Evolutionary conservation across 2,797 vertebrate species (phyloP).

Genomic region (Sebastes ruberrimus): DNA sequence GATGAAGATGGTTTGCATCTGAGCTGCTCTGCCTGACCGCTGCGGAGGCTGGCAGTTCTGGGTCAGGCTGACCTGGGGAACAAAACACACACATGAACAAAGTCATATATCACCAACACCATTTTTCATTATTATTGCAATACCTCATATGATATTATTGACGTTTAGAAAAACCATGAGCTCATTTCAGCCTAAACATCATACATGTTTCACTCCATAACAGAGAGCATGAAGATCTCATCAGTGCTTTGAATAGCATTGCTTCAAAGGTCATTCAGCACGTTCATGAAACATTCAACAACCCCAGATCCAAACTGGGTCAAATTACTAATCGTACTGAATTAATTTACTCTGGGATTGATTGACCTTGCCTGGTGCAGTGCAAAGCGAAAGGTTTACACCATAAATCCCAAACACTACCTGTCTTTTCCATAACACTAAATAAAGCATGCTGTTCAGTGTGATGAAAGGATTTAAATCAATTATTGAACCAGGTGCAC

Average conservation of each 20-base stretch:
- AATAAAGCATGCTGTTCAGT: slow-evolving; percentile 10
- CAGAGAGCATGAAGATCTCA: slow-evolving; percentile 2
- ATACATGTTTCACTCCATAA: neutral
- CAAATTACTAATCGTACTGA: slow-evolving; percentile 40
- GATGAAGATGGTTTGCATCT: slow-evolving; percentile 93
- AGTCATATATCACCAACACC: neutral
- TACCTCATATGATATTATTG: neutral
- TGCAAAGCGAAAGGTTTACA: neutral
- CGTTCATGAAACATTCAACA: slow-evolving; percentile 63
- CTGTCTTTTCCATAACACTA: slow-evolving; percentile 14
- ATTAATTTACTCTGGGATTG: slow-evolving; percentile 22
- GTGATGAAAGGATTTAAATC: slow-evolving; percentile 51
- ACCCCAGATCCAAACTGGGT: slow-evolving; percentile 16
- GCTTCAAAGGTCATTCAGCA: slow-evolving; percentile 29
- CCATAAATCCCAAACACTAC: slow-evolving; percentile 7
- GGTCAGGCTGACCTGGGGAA: slow-evolving; percentile 87
- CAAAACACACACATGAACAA: neutral
- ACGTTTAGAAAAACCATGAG: neutral
- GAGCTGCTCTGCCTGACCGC: slow-evolving; percentile 90
- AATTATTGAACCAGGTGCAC: slow-evolving; percentile 59
- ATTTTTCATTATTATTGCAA: neutral
- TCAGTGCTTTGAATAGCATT: slow-evolving; percentile 12
- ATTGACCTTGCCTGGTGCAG: slow-evolving; percentile 3
- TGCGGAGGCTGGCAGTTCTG: slow-evolving; percentile 93
- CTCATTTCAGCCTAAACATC: neutral